These are phyloP conservation scores for Stegophylla sp. DNA, from an alignment of 2,888 invertebrate genomes.

Conservation along the genomic window DNA sequence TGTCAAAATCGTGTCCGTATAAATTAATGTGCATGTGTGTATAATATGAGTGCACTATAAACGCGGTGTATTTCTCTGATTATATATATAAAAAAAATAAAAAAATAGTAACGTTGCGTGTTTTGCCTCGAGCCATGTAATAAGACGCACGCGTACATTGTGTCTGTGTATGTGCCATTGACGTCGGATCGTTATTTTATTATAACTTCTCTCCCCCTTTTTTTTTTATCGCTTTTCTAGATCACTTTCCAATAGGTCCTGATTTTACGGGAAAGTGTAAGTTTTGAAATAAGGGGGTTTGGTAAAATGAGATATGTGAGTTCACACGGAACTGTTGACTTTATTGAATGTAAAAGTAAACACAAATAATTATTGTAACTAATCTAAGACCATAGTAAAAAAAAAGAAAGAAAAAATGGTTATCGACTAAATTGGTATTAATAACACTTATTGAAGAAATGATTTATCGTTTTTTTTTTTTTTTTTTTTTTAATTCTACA, in stretches of 20 bases:
- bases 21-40: neutral
- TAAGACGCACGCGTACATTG: slow-evolving; percentile 33
- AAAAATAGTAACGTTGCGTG: slow-evolving; percentile 29
- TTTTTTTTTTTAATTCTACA: no score
- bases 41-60: neutral
- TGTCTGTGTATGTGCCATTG: neutral
- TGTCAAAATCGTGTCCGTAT: slow-evolving; percentile 15
- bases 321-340: no score
- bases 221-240: neutral
- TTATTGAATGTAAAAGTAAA: no score
- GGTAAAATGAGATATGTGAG: no score
- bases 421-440: no score
- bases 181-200: neutral
- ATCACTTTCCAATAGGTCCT: neutral
- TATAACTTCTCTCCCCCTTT: slow-evolving; percentile 4
- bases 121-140: slow-evolving; percentile 21
- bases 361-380: no score
- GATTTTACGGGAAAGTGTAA: no score
- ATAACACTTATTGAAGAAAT: no score
- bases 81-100: neutral
- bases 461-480: no score
- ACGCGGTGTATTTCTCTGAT: neutral
- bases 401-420: no score
- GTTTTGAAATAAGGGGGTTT: no score
- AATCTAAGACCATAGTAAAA: no score